Evolutionary conservation across 2,888 invertebrate genomes (phyloP), one percentile per base, ranked within the genome.

Genomic region (Epinotia brunnichana): DNA sequence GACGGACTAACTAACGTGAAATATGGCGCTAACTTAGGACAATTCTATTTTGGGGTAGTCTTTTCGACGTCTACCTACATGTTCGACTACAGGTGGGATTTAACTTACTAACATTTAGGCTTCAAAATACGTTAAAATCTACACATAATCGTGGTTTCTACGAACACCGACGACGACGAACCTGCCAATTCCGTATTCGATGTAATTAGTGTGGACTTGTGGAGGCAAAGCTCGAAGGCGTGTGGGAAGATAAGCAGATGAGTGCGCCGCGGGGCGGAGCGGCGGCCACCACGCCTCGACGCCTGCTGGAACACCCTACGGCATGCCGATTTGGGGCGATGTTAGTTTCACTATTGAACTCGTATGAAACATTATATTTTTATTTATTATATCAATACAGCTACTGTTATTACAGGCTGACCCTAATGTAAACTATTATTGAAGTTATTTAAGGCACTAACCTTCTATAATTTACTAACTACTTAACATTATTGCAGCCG

Each of bases 231-330:
- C 35, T 35, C 35, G 48, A 48, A 73, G 74, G 48, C 76, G 75
- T 80, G 84, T 85, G 84, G 85, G 87, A 87, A 89, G 87, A 86
- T 76, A 79, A 80, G 78, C 87, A 88, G 88, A 85, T 87, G 87
- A 82, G 78, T 77, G 80, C 66, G 75, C 74, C 77, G 82, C 82
- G 83, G 80, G 74, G 77, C 75, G 62, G 62, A 48, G 72, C 76
- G 84, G 78, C 76, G 78, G 85, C 87, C 85, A 80, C 83, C 87
- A 90, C 89, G 91, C 88, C 85, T 87, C 85, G 83, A 88, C 91
- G 88, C 91, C 87, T 87, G 80, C 76, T 78, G 76, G 29, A 68
- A 71, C 71, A 66, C 71, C 60, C 71, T n/a, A 44, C 15, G 51
- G 13, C 35, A 44, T 62, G 17, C 44, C 53, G 5, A 48, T 48